Evolutionary conservation across 2,888 invertebrate genomes (phyloP).

Genomic region (Acronicta alni): DNA sequence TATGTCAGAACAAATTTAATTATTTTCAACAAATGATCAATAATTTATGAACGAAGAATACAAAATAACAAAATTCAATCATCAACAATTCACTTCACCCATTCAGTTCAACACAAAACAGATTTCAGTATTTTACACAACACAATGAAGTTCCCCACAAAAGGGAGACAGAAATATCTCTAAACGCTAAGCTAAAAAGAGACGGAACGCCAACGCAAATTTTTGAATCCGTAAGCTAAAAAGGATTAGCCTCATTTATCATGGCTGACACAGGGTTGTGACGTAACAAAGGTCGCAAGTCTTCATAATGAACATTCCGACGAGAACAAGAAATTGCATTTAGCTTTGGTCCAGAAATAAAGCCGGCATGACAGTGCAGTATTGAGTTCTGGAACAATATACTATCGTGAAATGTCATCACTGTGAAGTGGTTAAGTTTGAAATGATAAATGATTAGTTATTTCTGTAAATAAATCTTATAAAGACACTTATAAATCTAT

Average conservation of each 20-base stretch:
- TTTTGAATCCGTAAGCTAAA: conserved; percentile 59
- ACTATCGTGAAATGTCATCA: conserved; percentile 9
- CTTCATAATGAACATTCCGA: conserved; percentile 57
- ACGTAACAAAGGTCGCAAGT: conserved; percentile 58
- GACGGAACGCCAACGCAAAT: conserved; percentile 36
- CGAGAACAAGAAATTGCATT: conserved; percentile 56
- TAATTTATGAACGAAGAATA: too few species aligned
- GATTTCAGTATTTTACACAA: conserved; percentile 9
- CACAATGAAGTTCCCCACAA: conserved; percentile 1
- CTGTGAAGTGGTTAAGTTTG: not conserved
- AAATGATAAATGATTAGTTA: not conserved
- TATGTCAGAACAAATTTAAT: too few species aligned
- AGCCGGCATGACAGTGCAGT: conserved; percentile 39
- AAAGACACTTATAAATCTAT: too few species aligned
- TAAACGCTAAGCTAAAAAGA: conserved; percentile 23
- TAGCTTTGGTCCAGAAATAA: conserved; percentile 31
- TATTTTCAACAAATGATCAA: too few species aligned
- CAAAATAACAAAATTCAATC: conserved; percentile 2
- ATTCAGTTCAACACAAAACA: conserved; percentile 23
- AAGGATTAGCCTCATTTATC: conserved; percentile 65
- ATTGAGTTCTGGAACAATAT: conserved; percentile 14
- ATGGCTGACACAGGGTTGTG: conserved; percentile 51
- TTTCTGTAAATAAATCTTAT: too few species aligned
- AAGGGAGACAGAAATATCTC: conserved; percentile 24
- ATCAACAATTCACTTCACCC: conserved; percentile 15